Conservation (phyloP, 2,888 invertebrate species). For the Acronicta leporina region DNA sequence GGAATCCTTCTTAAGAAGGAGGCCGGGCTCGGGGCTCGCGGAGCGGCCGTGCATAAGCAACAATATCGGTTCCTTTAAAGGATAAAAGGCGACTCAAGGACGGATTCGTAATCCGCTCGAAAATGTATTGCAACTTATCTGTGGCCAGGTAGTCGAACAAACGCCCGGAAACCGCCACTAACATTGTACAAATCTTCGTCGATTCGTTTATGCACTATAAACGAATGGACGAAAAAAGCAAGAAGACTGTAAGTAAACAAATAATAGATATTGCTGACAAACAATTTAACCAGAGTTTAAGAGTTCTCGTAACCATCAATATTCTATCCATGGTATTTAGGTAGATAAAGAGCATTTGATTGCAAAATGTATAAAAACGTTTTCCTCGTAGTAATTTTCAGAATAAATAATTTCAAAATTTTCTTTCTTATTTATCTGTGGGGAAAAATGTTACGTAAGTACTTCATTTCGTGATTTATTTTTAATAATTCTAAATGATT, state of each 20-base stretch:
- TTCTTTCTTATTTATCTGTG: too few species aligned
- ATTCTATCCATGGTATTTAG: too few species aligned
- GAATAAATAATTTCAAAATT: too few species aligned
- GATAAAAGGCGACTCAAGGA: constrained; percentile 79
- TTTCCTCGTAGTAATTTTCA: too few species aligned
- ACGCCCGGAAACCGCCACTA: constrained; percentile 47
- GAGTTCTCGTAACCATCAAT: not conserved
- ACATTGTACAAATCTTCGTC: constrained; percentile 53
- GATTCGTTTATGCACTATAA: constrained; percentile 18
- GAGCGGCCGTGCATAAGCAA: constrained; percentile 81
- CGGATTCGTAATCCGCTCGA: constrained; percentile 77
- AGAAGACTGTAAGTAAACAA: constrained; percentile 35
- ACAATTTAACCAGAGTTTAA: constrained; percentile 22
- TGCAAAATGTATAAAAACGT: too few species aligned
- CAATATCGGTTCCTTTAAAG: constrained; percentile 82
- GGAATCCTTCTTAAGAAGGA: constrained; percentile 65
- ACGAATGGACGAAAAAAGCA: constrained; percentile 32
- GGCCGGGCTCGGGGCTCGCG: constrained; percentile 53
- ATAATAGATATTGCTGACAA: constrained; percentile 40
- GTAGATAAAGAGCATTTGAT: too few species aligned
- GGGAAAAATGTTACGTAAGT: too few species aligned
- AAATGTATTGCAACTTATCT: constrained; percentile 71
- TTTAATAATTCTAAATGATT: not conserved
- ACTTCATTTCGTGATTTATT: too few species aligned
- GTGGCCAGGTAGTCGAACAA: constrained; percentile 60